Percentiles rank a stretch among this genome's conserved stretches.
phyloP scores from a whole-genome alignment of 2,797 vertebrate genomes.

The Mallotus villosus region DNA sequence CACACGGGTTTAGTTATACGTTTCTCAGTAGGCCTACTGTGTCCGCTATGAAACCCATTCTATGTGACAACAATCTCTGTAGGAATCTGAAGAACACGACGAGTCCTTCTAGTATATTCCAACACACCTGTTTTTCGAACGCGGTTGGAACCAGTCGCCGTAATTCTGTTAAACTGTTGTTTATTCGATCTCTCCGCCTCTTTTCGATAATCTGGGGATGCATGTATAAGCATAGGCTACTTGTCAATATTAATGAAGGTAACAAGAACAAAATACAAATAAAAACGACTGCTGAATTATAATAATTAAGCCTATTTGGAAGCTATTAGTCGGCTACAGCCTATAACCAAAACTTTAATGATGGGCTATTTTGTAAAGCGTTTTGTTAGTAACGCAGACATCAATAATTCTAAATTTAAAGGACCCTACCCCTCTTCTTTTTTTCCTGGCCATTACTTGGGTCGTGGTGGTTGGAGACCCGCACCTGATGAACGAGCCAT shows the following conservation, averaged over 20 bases:
- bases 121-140: slow-evolving; percentile 92
- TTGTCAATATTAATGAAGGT: background rate
- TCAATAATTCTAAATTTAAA: background rate
- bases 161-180: slow-evolving; percentile 91
- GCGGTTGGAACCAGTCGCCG: slow-evolving; percentile 90
- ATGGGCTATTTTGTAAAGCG: background rate
- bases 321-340: background rate
- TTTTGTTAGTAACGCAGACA: background rate
- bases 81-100: background rate
- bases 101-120: background rate
- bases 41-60: no score
- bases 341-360: background rate
- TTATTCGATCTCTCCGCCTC: slow-evolving; percentile 93
- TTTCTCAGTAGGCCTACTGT: background rate
- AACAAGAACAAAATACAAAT: slow-evolving; percentile 5
- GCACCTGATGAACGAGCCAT: slow-evolving; percentile 79
- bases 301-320: slow-evolving; percentile 5
- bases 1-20: background rate
- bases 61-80: background rate
- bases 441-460: slow-evolving; percentile 92
- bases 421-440: slow-evolving; percentile 88
- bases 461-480: slow-evolving; percentile 87
- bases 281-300: background rate
- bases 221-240: background rate
- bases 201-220: slow-evolving; percentile 90